phyloP scores from a whole-genome alignment of 2,797 vertebrate species.

The Molossus molossus region DNA sequence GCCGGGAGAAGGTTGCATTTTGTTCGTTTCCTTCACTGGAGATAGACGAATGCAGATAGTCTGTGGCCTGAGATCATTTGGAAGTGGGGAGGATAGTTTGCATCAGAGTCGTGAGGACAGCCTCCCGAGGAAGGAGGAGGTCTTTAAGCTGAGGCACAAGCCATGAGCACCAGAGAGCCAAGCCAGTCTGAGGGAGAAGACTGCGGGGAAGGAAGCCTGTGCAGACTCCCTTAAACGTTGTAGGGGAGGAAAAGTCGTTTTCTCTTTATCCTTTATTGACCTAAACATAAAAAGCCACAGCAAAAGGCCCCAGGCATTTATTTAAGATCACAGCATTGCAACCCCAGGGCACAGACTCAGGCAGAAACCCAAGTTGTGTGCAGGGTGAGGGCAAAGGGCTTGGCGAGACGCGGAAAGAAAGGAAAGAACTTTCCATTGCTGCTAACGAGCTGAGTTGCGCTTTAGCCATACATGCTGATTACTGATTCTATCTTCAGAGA shows the following conservation, averaged over 20 bases:
- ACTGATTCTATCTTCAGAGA: neutral
- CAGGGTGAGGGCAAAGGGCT: neutral
- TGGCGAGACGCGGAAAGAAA: neutral
- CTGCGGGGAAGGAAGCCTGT: neutral
- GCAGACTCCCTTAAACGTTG: neutral
- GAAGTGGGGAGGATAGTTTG: neutral
- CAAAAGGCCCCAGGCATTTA: neutral
- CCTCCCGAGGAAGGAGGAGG: neutral
- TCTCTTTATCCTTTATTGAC: neutral
- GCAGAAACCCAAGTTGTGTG: neutral
- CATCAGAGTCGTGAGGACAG: neutral
- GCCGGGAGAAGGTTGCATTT: accelerated
- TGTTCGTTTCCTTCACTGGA: neutral
- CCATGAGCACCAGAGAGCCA: neutral
- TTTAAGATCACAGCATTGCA: neutral
- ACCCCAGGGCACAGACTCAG: neutral
- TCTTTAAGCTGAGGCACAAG: neutral
- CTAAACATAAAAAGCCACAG: neutral
- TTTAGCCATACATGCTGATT: neutral
- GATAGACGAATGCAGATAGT: neutral
- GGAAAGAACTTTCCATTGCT: neutral
- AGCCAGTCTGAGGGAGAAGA: neutral
- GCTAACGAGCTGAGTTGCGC: too few species aligned
- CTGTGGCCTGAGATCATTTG: accelerated
- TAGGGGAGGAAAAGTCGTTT: neutral